Conservation (phyloP, 2,113 vertebrate species). For the Gymnorhina tibicen region DNA sequence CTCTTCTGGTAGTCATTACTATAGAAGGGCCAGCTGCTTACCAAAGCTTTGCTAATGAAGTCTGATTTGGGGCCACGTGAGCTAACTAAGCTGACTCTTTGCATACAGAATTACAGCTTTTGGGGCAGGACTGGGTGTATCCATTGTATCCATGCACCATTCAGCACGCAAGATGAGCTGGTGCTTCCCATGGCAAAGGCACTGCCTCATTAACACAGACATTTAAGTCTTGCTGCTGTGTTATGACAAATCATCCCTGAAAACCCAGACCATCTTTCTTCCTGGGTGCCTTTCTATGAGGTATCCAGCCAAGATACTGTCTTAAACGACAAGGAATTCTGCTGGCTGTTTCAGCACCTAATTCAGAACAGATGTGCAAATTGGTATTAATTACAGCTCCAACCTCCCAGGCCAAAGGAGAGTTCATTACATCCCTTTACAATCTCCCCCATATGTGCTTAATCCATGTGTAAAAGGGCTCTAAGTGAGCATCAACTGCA, state of each 20-base stretch:
- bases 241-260: not conserved
- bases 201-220: not conserved
- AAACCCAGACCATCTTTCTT: not conserved
- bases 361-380: not conserved
- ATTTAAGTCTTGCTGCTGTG: not conserved
- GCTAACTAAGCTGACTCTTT: not conserved
- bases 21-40: not conserved
- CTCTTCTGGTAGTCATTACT: not conserved
- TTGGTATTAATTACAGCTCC: not conserved
- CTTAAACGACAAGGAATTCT: not conserved
- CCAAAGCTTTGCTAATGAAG: not conserved
- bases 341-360: not conserved
- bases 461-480: not conserved
- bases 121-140: not conserved
- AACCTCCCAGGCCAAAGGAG: not conserved
- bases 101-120: not conserved
- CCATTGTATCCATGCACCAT: accelerated
- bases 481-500: not conserved
- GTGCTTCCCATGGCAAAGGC: not conserved
- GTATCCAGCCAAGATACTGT: not conserved
- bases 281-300: not conserved
- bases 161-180: not conserved
- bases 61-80: not conserved
- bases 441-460: not conserved
- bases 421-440: not conserved